Evolutionary conservation across 2,888 invertebrate species (phyloP).

Genomic region (Megaustenia siamemsis): DNA sequence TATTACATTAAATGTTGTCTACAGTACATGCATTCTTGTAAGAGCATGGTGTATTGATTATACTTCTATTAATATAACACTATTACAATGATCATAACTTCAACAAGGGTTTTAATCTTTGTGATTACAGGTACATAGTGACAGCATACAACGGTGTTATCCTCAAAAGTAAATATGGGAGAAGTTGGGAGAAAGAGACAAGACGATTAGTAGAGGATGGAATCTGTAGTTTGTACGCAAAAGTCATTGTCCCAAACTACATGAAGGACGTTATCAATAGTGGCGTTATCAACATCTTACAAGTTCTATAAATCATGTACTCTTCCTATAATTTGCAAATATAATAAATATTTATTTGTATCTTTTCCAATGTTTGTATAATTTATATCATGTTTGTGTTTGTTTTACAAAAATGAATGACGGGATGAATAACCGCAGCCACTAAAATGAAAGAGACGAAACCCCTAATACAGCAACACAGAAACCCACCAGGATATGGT

Average conservation of each 20-base stretch:
- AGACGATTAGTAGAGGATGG: conserved; percentile 31
- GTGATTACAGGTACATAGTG: conserved; percentile 29
- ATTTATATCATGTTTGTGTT: no score
- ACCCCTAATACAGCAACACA: no score
- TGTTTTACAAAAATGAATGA: no score
- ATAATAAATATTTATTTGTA: not conserved
- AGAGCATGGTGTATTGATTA: no score
- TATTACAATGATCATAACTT: no score
- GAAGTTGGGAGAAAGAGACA: conserved; percentile 27
- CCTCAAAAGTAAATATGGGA: conserved; percentile 24
- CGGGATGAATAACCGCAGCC: no score
- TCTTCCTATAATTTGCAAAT: not conserved
- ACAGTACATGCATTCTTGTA: no score
- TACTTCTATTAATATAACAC: no score
- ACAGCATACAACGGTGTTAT: conserved; percentile 33
- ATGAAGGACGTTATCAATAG: conserved; percentile 14
- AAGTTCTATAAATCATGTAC: conserved; percentile 11
- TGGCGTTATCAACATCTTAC: conserved; percentile 33
- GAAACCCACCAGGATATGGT: no score
- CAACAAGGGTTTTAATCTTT: no score
- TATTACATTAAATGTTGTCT: no score
- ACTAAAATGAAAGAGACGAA: no score
- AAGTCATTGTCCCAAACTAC: conserved; percentile 34
- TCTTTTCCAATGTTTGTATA: not conserved
- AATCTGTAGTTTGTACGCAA: conserved; percentile 18